A percentile compares a stretch with the other conserved stretches of the same genome.
Conservation (phyloP, 1,140 invertebrate species). For the Platyscapa corneri region DNA sequence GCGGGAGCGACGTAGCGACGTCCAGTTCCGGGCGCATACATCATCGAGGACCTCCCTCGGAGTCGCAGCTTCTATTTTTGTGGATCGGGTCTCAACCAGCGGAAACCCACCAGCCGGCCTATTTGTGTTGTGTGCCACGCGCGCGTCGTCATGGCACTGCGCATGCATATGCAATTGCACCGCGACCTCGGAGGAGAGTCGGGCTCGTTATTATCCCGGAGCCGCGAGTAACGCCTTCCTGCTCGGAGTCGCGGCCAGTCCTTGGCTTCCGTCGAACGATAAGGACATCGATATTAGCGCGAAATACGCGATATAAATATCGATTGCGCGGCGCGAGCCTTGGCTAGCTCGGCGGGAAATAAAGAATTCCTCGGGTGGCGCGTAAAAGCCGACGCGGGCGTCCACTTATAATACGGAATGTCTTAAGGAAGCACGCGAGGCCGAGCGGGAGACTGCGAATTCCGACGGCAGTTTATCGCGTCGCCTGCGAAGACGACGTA, state of each 20-base stretch:
- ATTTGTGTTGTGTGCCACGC: slow-evolving; percentile 1
- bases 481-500: background rate
- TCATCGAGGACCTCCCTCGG: slow-evolving; percentile 9
- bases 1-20: background rate
- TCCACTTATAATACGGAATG: background rate
- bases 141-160: slow-evolving; percentile 8
- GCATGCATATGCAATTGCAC: slow-evolving; percentile 32
- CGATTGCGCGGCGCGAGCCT: background rate
- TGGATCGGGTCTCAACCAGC: background rate
- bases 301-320: too few species aligned
- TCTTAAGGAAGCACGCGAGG: background rate
- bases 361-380: background rate
- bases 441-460: background rate
- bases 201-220: background rate
- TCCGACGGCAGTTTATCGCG: slow-evolving; percentile 10
- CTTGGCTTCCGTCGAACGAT: too few species aligned
- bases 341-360: background rate
- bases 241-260: too few species aligned
- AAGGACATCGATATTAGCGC: too few species aligned
- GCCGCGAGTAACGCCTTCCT: background rate
- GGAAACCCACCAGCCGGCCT: slow-evolving; percentile 18
- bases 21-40: background rate
- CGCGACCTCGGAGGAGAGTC: background rate
- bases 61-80: background rate
- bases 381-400: too few species aligned